Conservation (phyloP, 2,113 vertebrate genomes). For the Heterochromis multidens region DNA sequence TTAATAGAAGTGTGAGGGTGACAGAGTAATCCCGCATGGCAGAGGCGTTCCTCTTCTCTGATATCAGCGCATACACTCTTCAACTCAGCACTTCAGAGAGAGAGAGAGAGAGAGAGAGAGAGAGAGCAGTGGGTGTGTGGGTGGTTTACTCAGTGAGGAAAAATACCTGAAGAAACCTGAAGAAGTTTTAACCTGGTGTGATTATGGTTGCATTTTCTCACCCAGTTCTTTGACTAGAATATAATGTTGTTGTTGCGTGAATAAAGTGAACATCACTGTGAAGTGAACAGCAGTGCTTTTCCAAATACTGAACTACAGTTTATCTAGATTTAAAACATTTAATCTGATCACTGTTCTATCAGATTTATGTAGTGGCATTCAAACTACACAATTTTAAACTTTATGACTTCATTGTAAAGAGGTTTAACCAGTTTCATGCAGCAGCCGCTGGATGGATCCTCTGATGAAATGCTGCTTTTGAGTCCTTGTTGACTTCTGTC, state of each 20-base stretch:
- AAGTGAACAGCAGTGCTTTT: no score
- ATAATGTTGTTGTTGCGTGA: fast-evolving
- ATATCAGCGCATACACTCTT: constrained; percentile 20
- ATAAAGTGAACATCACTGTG: background rate
- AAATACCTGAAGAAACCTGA: background rate
- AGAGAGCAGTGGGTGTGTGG: background rate
- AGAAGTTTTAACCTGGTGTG: background rate
- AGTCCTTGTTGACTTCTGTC: background rate
- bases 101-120: background rate
- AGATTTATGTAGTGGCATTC: background rate
- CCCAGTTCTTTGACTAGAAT: background rate
- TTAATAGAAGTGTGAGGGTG: constrained; percentile 55
- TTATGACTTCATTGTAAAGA: fast-evolving
- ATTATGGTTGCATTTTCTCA: background rate
- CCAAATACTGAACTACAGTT: background rate
- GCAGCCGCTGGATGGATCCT: background rate
- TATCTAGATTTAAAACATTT: background rate
- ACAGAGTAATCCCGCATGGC: constrained; percentile 41
- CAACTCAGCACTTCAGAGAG: background rate
- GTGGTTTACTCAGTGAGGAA: background rate
- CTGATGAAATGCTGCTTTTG: background rate
- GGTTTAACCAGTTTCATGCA: background rate
- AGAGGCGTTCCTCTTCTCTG: constrained; percentile 21
- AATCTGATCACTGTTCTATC: background rate
- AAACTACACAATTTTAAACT: fast-evolving